phyloP scores from a whole-genome alignment of 2,888 invertebrate genomes.

The Lasiommata megera region DNA sequence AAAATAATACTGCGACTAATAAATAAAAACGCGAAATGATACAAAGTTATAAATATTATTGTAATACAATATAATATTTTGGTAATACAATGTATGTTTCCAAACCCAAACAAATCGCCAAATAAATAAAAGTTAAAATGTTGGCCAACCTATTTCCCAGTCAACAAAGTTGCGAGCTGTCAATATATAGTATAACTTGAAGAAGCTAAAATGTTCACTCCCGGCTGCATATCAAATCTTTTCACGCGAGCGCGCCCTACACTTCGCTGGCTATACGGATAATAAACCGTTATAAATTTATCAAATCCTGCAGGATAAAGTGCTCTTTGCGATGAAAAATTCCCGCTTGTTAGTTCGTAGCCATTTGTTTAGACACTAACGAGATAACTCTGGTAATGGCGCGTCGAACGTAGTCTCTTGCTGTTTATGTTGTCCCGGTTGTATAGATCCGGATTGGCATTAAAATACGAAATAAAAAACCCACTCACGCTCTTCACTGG shows the following conservation, averaged over 20 bases:
- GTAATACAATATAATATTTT: too few relatives aligned
- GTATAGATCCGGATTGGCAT: neutral
- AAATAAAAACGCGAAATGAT: too few relatives aligned
- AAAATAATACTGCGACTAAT: too few relatives aligned
- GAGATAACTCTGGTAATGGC: conserved; percentile 32
- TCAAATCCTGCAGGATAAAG: conserved; percentile 28
- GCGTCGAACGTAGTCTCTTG: conserved; percentile 19
- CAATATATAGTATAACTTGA: conserved; percentile 6
- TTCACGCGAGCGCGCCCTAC: conserved; percentile 24
- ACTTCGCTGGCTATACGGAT: conserved; percentile 26
- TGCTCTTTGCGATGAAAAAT: conserved; percentile 31
- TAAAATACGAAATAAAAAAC: conserved; percentile 4
- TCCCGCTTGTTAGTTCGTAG: conserved; percentile 32
- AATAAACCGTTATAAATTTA: conserved; percentile 31
- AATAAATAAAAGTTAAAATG: too few relatives aligned
- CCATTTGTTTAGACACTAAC: conserved; percentile 34
- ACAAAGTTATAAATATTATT: too few relatives aligned
- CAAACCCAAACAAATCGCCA: too few relatives aligned
- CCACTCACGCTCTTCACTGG: neutral
- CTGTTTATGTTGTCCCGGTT: conserved; percentile 9
- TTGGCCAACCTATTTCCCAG: neutral
- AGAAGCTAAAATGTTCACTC: conserved; percentile 10
- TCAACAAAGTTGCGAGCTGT: conserved; percentile 2
- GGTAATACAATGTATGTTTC: too few relatives aligned
- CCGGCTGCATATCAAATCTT: conserved; percentile 29